phyloP scores from a whole-genome alignment of 2,113 vertebrate genomes.

The Actenoides hombroni region DNA sequence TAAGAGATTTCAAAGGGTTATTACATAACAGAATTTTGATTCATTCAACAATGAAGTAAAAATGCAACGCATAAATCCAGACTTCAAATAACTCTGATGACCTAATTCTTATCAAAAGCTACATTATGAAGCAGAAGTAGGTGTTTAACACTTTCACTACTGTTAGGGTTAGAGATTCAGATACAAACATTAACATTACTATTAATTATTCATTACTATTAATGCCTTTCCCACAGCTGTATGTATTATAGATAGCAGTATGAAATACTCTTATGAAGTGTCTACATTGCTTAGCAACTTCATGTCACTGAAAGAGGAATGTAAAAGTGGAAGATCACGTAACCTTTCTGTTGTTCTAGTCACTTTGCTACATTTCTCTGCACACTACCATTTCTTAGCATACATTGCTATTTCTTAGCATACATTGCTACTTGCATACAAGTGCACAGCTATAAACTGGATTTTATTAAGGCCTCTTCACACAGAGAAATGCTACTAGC shows the following conservation, averaged over 20 bases:
- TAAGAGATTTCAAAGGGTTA: constrained; percentile 39
- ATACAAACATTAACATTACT: background rate
- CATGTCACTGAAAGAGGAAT: background rate
- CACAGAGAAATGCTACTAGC: background rate
- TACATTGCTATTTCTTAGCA: background rate
- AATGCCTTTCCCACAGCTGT: background rate
- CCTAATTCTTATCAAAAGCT: constrained; percentile 35
- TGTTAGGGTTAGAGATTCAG: background rate
- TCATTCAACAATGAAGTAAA: background rate
- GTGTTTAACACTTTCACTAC: background rate
- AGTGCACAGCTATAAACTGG: background rate
- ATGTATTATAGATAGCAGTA: background rate
- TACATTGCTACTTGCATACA: background rate
- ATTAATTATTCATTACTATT: background rate
- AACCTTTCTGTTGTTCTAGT: background rate
- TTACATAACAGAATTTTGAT: background rate
- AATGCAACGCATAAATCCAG: background rate
- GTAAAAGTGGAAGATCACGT: background rate
- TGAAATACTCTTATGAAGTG: background rate
- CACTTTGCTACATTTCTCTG: fast-evolving
- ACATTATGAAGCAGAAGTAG: background rate
- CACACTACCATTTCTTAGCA: background rate
- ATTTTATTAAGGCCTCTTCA: background rate
- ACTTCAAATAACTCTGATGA: constrained; percentile 37
- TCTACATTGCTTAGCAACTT: background rate